Evolutionary conservation across 2,797 vertebrate genomes (phyloP).

Genomic region (Crocidura indochinensis): DNA sequence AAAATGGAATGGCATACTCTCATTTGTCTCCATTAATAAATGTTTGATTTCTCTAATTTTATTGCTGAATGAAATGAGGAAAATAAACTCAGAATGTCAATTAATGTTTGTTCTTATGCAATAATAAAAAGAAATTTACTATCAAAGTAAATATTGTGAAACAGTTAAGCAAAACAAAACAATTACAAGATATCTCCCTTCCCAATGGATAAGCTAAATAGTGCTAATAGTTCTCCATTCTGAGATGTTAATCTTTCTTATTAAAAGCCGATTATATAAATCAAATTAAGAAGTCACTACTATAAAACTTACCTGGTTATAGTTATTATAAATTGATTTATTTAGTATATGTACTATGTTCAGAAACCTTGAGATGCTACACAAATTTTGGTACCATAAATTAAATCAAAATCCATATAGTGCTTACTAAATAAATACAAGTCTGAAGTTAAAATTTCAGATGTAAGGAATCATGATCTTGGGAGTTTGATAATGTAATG

Average conservation of each 20-base stretch:
- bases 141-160: constrained; percentile 27
- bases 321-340: neutral
- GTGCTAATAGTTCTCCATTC: constrained; percentile 42
- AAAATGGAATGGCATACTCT: neutral
- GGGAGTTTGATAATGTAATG: no score
- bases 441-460: neutral
- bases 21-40: constrained; percentile 25
- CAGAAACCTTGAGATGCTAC: neutral
- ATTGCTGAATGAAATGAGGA: constrained; percentile 20
- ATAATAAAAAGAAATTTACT: constrained; percentile 8
- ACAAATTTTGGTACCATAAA: neutral
- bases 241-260: constrained; percentile 72
- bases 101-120: constrained; percentile 39
- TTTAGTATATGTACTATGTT: constrained; percentile 30
- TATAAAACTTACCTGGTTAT: neutral
- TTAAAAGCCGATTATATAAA: constrained; percentile 80
- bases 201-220: neutral
- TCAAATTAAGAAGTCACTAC: constrained; percentile 42
- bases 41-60: constrained; percentile 28
- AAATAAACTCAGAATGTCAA: constrained; percentile 51
- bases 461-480: neutral
- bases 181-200: neutral
- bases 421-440: neutral
- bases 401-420: neutral
- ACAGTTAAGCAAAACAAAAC: neutral